Evolutionary conservation across 1,140 invertebrate genomes (phyloP), one percentile per base, ranked within the genome.

Genomic region (Chelonus insularis): DNA sequence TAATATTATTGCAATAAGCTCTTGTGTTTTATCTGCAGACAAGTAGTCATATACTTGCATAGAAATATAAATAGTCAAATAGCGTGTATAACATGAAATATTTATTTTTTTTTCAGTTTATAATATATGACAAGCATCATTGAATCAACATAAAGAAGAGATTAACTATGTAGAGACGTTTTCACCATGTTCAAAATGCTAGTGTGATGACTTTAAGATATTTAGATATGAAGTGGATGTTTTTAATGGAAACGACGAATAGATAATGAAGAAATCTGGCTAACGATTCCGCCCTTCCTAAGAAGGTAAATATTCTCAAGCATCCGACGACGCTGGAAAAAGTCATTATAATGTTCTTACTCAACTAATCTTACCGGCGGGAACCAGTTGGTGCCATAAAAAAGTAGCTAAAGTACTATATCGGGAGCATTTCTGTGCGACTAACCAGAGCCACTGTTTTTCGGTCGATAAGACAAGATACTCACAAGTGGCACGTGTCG

Each of bases 401-500:
- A 29, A 29, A 29, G 25, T 29, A 29, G 25, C 25, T 29, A 7
- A 29, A 29, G 25, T 29, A 29, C n/a, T 9, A 16, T 18, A 18
- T 18, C 45, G 45, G 45, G 45, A 25, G 45, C 3, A 11, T 23
- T 45, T 14, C 41, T 45, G 16, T 16, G 12, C 16, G 41, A 29
- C 21, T 50, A 5, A 21, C 25, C 50, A 52, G 50, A 52, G 4
- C 21, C 23, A 18, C n/a, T 25, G 50, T 34, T 32, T 36, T 52
- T 34, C 25, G 25, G 50, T 34, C 32, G 50, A 52, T 52, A 52
- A 52, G 50, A 14, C n/a, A 25, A 48, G 18, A 48, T 23, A 25
- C 8, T 8, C 45, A 48, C 45, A 48, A 12, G 25, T 52, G 29
- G 50, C 50, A 52, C 50, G 50, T 34, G 50, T 52, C 29, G 29